Percentiles rank a stretch among this genome's conserved stretches.
Evolutionary conservation across 2,888 invertebrate species (phyloP).

Genomic region (Mesopsocus fuscifrons): DNA sequence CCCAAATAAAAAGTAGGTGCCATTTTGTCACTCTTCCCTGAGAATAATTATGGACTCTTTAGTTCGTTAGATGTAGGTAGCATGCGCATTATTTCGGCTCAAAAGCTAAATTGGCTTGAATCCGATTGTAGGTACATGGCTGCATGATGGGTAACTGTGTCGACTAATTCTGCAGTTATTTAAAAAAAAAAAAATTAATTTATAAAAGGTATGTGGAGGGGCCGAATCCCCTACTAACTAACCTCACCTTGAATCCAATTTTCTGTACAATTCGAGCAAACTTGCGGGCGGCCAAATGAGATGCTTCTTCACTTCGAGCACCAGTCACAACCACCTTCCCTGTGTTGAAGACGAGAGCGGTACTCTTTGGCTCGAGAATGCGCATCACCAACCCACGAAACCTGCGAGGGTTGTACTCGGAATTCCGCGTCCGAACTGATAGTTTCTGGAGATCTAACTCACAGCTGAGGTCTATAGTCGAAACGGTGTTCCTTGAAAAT

Average conservation of each 20-base stretch:
- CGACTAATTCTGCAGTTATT: too few species aligned
- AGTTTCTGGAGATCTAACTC: slow-evolving; percentile 93
- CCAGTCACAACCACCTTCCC: slow-evolving; percentile 82
- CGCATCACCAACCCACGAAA: slow-evolving; percentile 98
- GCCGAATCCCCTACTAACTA: too few species aligned
- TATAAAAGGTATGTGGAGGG: too few species aligned
- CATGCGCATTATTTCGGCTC: too few species aligned
- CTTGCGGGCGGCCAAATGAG: slow-evolving; percentile 57
- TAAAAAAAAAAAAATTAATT: too few species aligned
- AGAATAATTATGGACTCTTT: too few species aligned
- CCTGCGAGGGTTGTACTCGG: slow-evolving; percentile 97
- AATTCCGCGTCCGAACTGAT: slow-evolving; percentile 92
- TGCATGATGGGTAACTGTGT: too few species aligned
- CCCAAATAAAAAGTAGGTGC: too few species aligned
- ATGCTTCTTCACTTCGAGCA: slow-evolving; percentile 66
- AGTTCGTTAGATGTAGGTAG: too few species aligned
- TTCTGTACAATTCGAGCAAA: slow-evolving; percentile 70
- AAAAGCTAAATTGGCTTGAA: too few species aligned
- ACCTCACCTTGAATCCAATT: slow-evolving; percentile 48
- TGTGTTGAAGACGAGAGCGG: slow-evolving; percentile 64
- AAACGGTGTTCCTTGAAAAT: slow-evolving; percentile 78
- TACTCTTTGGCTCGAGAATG: slow-evolving; percentile 69
- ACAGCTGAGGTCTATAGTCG: slow-evolving; percentile 90
- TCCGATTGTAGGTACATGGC: too few species aligned
- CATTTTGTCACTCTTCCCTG: too few species aligned